Base-by-base conservation (phyloP, 2,888 invertebrate species). In the Euphydryas editha region DNA sequence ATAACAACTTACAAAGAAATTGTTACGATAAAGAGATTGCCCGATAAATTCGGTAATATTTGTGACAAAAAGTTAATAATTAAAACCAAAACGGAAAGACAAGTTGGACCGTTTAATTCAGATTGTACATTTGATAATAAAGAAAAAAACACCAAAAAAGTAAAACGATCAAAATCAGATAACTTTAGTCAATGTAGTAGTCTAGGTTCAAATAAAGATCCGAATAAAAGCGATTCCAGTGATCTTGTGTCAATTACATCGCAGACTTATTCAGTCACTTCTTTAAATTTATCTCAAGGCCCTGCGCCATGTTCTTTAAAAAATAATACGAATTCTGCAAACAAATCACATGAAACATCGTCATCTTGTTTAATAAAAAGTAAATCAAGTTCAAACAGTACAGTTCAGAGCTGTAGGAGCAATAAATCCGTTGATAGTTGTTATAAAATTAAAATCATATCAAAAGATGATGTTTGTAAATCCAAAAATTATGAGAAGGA, bases 1-100 rank as follows among this genome's bases (percentile, higher is more conserved):
- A 79, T 80, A 58, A 79, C 74, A 37, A 81, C 77, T 59, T 78
- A 73, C n/a, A 79, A 83, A 68, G 78, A 83, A 73, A 75, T 79
- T n/a, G 75, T 81, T 0, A 84, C 76, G 70, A 72, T 85, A 2
- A 78, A 72, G 10, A 78, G 79, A 62, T 44, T 73, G 15, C 68
- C 75, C 20, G 80, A 83, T 24, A 70, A 73, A 18, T 79, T 84
- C 65, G 85, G 85, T 2, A 80, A 77, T 20, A 65, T 84, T 10
- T 72, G 69, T 13, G 81, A 82, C 71, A 77, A 84, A 68, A 83
- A 78, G 69, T 76, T 79, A 75, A 71, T 78, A 0, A 78, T 82
- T n/a, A 82, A 78, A 13, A 75, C 82, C 1, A 82, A 73, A 69
- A 81, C 78, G 5, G 79, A 82, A 66, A 79, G 67, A 47, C 73